Percentiles rank a stretch among this genome's conserved stretches.
Conservation (phyloP, 92 coral and sea anemone species). For the Pocillopora meandrina region DNA sequence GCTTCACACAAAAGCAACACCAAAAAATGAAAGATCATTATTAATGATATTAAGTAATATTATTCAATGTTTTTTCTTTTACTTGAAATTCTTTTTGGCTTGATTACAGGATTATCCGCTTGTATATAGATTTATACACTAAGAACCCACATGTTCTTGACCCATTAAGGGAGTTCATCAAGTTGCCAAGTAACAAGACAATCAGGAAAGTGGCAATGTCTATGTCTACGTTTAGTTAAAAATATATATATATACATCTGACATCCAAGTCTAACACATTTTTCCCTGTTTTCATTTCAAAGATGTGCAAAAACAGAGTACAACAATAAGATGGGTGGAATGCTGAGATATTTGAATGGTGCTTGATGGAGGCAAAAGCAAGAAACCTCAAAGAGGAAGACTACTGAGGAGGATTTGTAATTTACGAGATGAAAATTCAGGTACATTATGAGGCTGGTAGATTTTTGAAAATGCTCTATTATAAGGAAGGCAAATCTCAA, state of each 20-base stretch:
- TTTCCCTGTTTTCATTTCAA: neutral
- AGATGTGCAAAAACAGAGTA: conserved; percentile 49
- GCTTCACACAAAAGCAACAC: too few species aligned
- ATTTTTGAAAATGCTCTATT: neutral
- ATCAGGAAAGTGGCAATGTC: conserved; percentile 14
- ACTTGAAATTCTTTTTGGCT: neutral
- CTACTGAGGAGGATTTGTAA: conserved; percentile 64
- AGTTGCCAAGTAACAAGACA: conserved; percentile 20
- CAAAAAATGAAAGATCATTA: too few species aligned
- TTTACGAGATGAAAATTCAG: conserved; percentile 74
- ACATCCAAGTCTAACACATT: too few species aligned
- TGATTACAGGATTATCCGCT: conserved; percentile 10
- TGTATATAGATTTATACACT: neutral
- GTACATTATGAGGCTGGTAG: conserved; percentile 10
- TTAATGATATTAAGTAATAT: too few species aligned
- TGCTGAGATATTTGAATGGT: conserved; percentile 52
- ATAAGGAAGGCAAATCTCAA: conserved; percentile 1
- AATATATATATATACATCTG: too few species aligned
- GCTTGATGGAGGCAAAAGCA: conserved; percentile 57
- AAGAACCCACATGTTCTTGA: conserved; percentile 23
- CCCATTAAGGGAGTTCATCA: conserved; percentile 5
- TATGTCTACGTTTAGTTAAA: neutral
- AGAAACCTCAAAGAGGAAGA: conserved; percentile 52
- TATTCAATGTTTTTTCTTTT: neutral
- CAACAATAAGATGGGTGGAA: conserved; percentile 66